These are phyloP conservation scores for Mya arenaria DNA, from an alignment of 1,140 invertebrate species.

Conservation along the genomic window DNA sequence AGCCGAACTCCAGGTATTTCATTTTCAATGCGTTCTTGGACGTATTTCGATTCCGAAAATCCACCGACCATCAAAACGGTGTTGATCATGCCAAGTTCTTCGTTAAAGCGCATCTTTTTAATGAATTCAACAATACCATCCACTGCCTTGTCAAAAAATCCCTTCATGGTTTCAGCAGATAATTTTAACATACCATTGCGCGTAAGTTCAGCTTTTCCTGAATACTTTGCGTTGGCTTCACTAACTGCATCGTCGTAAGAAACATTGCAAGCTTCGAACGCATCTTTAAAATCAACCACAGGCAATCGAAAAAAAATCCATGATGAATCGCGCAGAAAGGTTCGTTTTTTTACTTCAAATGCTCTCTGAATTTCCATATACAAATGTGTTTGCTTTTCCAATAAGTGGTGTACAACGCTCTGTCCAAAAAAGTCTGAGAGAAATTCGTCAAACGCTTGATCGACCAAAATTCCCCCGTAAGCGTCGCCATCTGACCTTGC, in stretches of 20 bases:
- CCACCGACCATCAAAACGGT: conserved; percentile 3
- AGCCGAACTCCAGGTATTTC: not conserved
- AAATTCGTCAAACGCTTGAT: not conserved
- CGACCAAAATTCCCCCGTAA: not conserved
- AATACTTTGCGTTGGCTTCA: not conserved
- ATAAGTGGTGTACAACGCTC: not conserved
- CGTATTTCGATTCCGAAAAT: conserved; percentile 2
- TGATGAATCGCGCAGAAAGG: not conserved
- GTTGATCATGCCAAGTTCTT: not conserved
- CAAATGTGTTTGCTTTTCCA: not conserved
- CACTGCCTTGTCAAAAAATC: not conserved
- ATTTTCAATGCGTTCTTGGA: not conserved
- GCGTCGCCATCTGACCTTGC: not conserved
- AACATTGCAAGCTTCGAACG: not conserved
- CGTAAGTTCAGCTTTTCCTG: not conserved
- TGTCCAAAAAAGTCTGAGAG: not conserved
- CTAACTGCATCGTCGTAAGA: not conserved
- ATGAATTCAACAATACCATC: conserved; percentile 5
- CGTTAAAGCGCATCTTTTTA: not conserved
- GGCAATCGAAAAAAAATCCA: not conserved
- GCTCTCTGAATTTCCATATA: not conserved
- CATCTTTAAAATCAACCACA: not conserved
- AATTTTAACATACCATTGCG: not conserved
- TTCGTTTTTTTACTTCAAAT: not conserved
- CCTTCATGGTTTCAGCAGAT: not conserved